Evolutionary conservation across 2,888 invertebrate species (phyloP).

Genomic region (Meloe dianella): DNA sequence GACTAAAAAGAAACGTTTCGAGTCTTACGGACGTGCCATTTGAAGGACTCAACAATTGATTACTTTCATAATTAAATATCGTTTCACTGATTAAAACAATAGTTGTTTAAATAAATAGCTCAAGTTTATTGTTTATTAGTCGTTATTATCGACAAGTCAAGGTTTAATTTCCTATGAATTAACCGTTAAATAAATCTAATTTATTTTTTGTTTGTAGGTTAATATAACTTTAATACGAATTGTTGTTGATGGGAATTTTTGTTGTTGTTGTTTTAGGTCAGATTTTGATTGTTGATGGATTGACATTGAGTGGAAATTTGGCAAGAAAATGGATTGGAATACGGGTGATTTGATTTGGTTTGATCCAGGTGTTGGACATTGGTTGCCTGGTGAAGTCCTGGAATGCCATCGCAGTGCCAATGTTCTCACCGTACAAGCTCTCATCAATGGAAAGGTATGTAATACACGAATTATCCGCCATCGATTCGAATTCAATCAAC

Average conservation of each 20-base stretch:
- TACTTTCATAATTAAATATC: too few relatives aligned
- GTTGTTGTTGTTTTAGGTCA: constrained; percentile 32
- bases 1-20: neutral
- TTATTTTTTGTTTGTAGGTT: neutral
- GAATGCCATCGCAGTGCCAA: constrained; percentile 90
- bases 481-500: neutral
- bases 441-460: constrained; percentile 84
- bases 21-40: neutral
- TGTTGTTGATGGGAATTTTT: neutral
- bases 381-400: constrained; percentile 87
- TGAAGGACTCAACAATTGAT: neutral
- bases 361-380: constrained; percentile 88
- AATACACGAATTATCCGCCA: too few relatives aligned
- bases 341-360: constrained; percentile 94
- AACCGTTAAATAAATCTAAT: neutral
- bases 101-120: neutral
- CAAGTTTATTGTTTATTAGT: neutral
- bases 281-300: neutral
- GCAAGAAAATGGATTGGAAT: constrained; percentile 65
- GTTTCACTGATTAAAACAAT: too few relatives aligned
- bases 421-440: constrained; percentile 87
- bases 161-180: too few relatives aligned
- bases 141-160: neutral
- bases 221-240: constrained; percentile 7
- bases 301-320: constrained; percentile 9